These are phyloP conservation scores for Papilio polytes DNA, from an alignment of 1,140 invertebrate species.

Conservation along the genomic window DNA sequence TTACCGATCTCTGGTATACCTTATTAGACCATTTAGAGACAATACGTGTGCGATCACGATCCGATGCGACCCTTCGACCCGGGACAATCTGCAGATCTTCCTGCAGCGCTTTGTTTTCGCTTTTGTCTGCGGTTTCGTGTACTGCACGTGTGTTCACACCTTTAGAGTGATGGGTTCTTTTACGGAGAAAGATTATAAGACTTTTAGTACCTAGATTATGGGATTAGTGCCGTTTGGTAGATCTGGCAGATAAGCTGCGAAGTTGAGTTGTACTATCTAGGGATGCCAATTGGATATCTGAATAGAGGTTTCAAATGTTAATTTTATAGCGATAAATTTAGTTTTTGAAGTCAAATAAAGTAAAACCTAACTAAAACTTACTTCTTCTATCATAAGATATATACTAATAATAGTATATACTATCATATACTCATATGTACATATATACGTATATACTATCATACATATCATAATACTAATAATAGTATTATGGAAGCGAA, in stretches of 20 bases:
- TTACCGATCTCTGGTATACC: constrained; percentile 26
- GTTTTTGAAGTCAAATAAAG: no score
- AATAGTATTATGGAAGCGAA: no score
- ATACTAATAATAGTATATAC: no score
- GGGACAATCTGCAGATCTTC: constrained; percentile 26
- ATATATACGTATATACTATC: no score
- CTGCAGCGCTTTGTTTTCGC: constrained; percentile 34
- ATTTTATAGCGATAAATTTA: no score
- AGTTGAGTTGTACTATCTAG: neutral
- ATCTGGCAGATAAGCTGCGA: neutral
- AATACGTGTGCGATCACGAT: constrained; percentile 37
- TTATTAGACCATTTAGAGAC: constrained; percentile 38
- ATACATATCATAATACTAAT: no score
- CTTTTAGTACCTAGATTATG: constrained; percentile 4
- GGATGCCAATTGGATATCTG: neutral
- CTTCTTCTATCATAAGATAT: no score
- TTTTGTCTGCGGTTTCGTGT: neutral
- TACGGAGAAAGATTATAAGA: neutral
- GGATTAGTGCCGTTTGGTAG: neutral
- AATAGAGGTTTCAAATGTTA: neutral
- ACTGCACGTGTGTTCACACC: constrained; percentile 9
- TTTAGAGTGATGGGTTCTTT: neutral
- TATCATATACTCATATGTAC: no score
- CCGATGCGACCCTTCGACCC: constrained; percentile 19
- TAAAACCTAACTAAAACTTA: no score